Evolutionary conservation across 2,797 vertebrate genomes (phyloP), one percentile per base, ranked within the genome.

Genomic region (Ptychobarbus kaznakovi): DNA sequence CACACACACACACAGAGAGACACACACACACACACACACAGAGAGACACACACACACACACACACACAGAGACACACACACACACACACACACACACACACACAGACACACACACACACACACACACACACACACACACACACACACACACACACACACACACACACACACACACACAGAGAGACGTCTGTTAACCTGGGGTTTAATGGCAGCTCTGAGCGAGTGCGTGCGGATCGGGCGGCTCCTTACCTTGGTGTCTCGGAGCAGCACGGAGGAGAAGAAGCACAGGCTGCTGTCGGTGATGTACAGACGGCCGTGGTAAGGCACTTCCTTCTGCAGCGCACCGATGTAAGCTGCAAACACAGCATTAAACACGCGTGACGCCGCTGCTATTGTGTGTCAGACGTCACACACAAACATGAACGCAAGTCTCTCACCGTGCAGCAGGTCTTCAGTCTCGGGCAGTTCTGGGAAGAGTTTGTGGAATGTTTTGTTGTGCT

Each of bases 281-380:
- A 97, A 97, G 90, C 96, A 97, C 90, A 96, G 56, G 0, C 96
- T 90, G 42, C 66, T 90, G 32, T 94, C 93, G 0, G 95, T 96
- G 89, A 97, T 65, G 66, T 96, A 98, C 25, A 97, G 95, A 56
- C 95, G 94, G 76, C 97, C 96, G 0, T 96, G 96, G 89, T 96
- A 97, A 80, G 96, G 95, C 80, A 97, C 94, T 84, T 97, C 97
- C 86, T 93, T 95, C 90, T 97, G 97, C 92, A 97, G 95, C 73
- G 97, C 96, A 18, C 97, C 97, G 44, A 97, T 91, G 92, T 96
- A 97, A 35, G 96, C 96, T 97, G 87, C 22, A 63, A 63, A 63
- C 58, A 63, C n/a, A 63, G 13, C 11, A 63, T 0, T 6, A 12
- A 12, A 28, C n/a, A 63, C 1, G 1, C 11, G n/a, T 63, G n/a